Evolutionary conservation across 2,797 vertebrate species (phyloP).

Genomic region (Pseudochaenichthys georgianus): DNA sequence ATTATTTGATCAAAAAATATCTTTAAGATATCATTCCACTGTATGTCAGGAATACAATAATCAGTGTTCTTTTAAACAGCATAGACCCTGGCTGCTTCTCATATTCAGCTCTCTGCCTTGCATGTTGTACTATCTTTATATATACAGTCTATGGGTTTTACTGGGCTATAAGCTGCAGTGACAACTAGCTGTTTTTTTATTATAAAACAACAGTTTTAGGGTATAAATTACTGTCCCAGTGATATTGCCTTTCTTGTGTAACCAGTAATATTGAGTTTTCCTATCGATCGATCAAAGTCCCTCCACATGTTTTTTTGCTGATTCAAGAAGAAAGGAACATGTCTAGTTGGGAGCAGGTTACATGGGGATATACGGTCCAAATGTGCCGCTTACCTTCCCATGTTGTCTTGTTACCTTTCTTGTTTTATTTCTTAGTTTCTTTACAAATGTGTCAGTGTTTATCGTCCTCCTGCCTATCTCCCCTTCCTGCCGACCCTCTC

Average conservation of each 20-base stretch:
- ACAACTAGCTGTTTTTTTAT: background rate
- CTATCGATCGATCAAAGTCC: conserved; percentile 2
- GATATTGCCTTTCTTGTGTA: conserved; percentile 1
- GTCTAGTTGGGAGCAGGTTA: conserved; percentile 8
- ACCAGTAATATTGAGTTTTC: conserved; percentile 6
- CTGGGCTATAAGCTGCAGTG: background rate
- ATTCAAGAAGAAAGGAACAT: background rate
- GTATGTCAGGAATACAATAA: background rate
- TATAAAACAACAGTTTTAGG: conserved; percentile 1
- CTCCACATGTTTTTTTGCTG: background rate
- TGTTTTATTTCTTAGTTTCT: conserved; percentile 21
- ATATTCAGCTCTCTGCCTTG: background rate
- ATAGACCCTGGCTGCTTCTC: background rate
- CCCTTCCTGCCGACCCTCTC: background rate
- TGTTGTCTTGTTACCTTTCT: background rate
- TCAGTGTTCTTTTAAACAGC: background rate
- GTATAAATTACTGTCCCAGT: background rate
- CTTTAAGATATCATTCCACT: too few relatives aligned
- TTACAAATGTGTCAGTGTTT: conserved; percentile 28
- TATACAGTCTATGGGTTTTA: background rate
- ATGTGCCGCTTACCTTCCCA: background rate
- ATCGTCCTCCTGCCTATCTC: conserved; percentile 31
- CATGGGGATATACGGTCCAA: conserved; percentile 22
- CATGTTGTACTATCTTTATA: background rate
- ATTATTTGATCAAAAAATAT: background rate